Evolutionary conservation across 2,113 vertebrate genomes (phyloP), one percentile per base, ranked within the genome.

Genomic region (Nycticryphes semicollaris): DNA sequence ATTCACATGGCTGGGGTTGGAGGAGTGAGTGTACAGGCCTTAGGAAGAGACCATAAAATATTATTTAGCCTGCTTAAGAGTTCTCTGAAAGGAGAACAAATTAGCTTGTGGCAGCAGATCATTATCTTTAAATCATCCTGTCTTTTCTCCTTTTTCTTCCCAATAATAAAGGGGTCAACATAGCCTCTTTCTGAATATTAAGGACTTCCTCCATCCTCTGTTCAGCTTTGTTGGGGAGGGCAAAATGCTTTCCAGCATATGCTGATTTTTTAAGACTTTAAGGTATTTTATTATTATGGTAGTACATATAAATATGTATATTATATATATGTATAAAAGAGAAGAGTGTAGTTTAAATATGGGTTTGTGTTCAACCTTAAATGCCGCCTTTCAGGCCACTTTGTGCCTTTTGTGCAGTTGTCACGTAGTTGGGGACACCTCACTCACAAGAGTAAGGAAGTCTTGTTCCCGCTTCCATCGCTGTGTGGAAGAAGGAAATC

Each of bases 1-100:
- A 75, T 54, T 53, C 17, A 2, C 45, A 19, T 0, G 6, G 28
- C 19, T 18, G 37, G 27, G 14, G 9, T 41, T 0, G 0, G 63
- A 78, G 81, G 68, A 93, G 47, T 74, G 45, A 67, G 64, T 7
- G 25, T 48, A 12, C 18, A 31, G 37, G 73, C 43, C n/a, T 37
- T 76, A 48, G 39, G 88, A 51, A 47, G 3, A 17, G 41, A 41
- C 31, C 45, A 27, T 41, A 19, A n/a, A 87, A 23, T 68, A 23
- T 57, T 67, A 4, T 87, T 94, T 78, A n/a, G 59, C 74, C 28
- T 39, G 57, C 62, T 82, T 50, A 68, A 76, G 70, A 69, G 33
- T 72, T 93, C 74, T 20, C 0, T 39, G 62, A 43, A 30, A 16
- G 39, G 21, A 95, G 82, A 82, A 37, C 43, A 90, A 43, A 91